A percentile compares a stretch with the other conserved stretches of the same genome.
These are phyloP conservation scores for Agrotis clavis DNA, from an alignment of 2,888 invertebrate genomes.

Conservation along the genomic window DNA sequence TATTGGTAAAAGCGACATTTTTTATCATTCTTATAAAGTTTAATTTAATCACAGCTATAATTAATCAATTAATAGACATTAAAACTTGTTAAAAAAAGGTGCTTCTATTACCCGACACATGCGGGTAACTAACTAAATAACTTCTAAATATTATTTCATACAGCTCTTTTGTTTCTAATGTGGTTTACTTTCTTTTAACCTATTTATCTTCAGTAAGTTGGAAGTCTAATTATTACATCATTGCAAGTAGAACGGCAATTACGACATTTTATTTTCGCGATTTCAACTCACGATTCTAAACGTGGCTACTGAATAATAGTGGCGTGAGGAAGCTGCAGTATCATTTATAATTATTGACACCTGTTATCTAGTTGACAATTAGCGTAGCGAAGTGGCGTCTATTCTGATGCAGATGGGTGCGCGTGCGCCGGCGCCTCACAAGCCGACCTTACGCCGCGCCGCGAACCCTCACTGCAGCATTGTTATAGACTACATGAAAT, in stretches of 20 bases:
- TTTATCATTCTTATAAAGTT: too few relatives aligned
- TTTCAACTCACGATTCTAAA: conserved; percentile 56
- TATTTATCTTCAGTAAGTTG: too few relatives aligned
- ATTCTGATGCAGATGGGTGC: conserved; percentile 80
- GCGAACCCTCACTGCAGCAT: conserved; percentile 36
- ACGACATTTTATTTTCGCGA: conserved; percentile 47
- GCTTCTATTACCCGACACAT: too few relatives aligned
- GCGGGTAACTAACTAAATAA: too few relatives aligned
- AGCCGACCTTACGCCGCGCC: conserved; percentile 55
- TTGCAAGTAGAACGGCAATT: not conserved
- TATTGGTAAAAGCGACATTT: too few relatives aligned
- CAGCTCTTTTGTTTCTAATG: too few relatives aligned
- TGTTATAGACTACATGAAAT: conserved; percentile 59
- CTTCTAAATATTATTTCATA: too few relatives aligned
- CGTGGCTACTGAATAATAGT: conserved; percentile 46
- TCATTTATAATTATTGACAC: conserved; percentile 58
- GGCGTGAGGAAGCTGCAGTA: conserved; percentile 52
- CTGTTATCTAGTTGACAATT: conserved; percentile 58
- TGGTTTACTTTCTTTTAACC: too few relatives aligned
- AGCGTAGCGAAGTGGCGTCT: conserved; percentile 63
- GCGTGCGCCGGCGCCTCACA: conserved; percentile 67
- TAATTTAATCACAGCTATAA: too few relatives aligned
- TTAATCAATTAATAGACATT: too few relatives aligned
- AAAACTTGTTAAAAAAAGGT: too few relatives aligned
- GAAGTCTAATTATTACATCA: conserved; percentile 11